Conservation (phyloP, 2,888 invertebrate species). For the Ormia ochracea region DNA sequence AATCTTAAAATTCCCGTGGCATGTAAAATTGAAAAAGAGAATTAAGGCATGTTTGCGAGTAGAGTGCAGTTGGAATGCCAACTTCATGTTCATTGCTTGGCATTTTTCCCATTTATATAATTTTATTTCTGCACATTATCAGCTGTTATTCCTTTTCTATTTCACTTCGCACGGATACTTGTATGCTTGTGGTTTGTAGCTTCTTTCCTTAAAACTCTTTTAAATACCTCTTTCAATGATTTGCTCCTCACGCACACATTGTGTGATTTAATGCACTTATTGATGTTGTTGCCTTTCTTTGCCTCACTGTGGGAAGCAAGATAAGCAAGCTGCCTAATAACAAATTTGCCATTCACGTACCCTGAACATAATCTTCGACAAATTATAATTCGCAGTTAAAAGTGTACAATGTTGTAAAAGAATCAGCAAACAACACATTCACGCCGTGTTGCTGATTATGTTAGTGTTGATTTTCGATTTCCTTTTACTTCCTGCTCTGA, state of each 20-base stretch:
- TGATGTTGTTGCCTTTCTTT: conserved; percentile 22
- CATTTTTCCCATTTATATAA: too few species aligned
- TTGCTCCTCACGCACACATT: conserved; percentile 2
- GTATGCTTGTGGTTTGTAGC: too few species aligned
- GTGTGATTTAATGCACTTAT: neutral
- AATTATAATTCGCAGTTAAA: conserved; percentile 48
- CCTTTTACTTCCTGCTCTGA: conserved; percentile 20
- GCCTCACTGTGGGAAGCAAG: neutral
- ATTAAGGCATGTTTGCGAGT: too few species aligned
- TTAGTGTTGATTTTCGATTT: conserved; percentile 15
- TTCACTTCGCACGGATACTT: too few species aligned
- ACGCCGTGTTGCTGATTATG: conserved; percentile 1
- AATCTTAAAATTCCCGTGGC: too few species aligned
- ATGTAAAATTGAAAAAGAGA: too few species aligned
- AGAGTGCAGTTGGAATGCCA: too few species aligned
- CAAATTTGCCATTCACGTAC: conserved; percentile 42
- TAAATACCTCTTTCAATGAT: conserved; percentile 2
- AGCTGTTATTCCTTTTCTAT: too few species aligned
- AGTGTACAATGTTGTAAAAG: conserved; percentile 19
- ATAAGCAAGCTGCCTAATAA: conserved; percentile 14
- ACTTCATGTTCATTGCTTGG: too few species aligned
- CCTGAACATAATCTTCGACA: conserved; percentile 33
- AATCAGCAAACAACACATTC: neutral
- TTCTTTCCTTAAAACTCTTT: neutral
- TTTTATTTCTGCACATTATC: too few species aligned